A percentile compares a stretch with the other conserved stretches of the same genome.
These are phyloP conservation scores for Calosoma granatense DNA, from an alignment of 1,140 invertebrate genomes.

Conservation along the genomic window DNA sequence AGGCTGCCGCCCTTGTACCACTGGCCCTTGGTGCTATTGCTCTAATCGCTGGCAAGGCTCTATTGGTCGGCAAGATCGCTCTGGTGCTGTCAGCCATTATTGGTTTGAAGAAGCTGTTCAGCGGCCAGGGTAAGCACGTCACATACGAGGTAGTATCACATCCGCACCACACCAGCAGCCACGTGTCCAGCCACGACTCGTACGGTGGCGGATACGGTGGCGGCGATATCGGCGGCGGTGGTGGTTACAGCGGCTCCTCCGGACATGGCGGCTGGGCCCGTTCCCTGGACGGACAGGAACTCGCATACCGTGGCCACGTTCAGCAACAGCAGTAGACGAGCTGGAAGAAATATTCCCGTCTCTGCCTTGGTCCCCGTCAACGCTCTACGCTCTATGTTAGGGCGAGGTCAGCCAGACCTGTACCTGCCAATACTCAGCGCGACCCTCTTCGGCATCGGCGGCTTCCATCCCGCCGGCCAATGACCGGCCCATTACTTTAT, in stretches of 20 bases:
- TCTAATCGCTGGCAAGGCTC: slow-evolving; percentile 71
- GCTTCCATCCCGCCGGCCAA: not conserved
- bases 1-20: slow-evolving; percentile 65
- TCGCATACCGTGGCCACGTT: slow-evolving; percentile 62
- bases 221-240: slow-evolving; percentile 40
- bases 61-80: slow-evolving; percentile 73
- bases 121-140: slow-evolving; percentile 58
- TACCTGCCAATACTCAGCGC: slow-evolving; percentile 33
- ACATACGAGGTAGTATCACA: slow-evolving; percentile 76
- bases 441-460: slow-evolving; percentile 12
- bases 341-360: not conserved
- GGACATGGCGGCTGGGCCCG: slow-evolving; percentile 62
- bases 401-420: slow-evolving; percentile 20
- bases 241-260: slow-evolving; percentile 41
- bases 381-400: slow-evolving; percentile 9
- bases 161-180: slow-evolving; percentile 61
- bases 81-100: slow-evolving; percentile 71
- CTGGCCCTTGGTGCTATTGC: slow-evolving; percentile 68
- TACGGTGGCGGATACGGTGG: slow-evolving; percentile 41
- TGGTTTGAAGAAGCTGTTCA: slow-evolving; percentile 67
- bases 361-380: not conserved
- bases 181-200: slow-evolving; percentile 53
- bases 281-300: slow-evolving; percentile 56
- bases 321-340: slow-evolving; percentile 17
- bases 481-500: slow-evolving; percentile 16